Evolutionary conservation across 2,797 vertebrate species (phyloP).

Genomic region (Linurgus olivaceus): DNA sequence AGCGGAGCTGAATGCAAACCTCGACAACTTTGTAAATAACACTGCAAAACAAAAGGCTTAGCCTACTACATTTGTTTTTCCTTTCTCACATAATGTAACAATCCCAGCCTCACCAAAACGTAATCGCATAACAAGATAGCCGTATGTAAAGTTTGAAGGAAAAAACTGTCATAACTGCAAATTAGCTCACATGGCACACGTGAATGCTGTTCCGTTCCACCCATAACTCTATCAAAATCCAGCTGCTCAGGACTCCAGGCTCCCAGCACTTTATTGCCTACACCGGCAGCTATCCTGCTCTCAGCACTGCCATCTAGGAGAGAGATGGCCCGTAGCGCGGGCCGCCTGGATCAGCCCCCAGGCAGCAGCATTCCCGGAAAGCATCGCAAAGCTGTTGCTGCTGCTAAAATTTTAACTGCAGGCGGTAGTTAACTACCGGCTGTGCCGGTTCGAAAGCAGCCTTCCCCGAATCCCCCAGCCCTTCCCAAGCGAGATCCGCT

Average conservation of each 20-base stretch:
- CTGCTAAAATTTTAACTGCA: neutral
- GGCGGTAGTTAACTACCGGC: neutral
- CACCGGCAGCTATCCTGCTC: neutral
- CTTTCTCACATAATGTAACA: neutral
- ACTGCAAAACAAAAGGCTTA: neutral
- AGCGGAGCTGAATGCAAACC: neutral
- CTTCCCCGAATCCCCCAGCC: too few relatives aligned
- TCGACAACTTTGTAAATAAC: neutral
- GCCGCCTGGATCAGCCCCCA: neutral
- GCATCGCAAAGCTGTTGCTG: conserved; percentile 4
- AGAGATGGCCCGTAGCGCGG: neutral
- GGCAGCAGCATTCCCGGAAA: neutral
- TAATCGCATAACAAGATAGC: neutral
- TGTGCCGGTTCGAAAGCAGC: neutral
- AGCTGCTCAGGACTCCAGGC: neutral
- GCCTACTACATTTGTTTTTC: neutral
- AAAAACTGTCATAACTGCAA: neutral
- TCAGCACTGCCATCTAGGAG: conserved; percentile 44
- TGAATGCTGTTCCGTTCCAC: neutral
- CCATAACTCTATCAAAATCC: neutral
- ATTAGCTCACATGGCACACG: neutral
- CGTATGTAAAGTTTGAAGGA: neutral
- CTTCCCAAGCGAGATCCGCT: neutral
- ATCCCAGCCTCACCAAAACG: neutral
- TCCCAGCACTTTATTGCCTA: neutral